Evolutionary conservation across 2,113 vertebrate genomes (phyloP).

Genomic region (Herpetotheres cachinnans): DNA sequence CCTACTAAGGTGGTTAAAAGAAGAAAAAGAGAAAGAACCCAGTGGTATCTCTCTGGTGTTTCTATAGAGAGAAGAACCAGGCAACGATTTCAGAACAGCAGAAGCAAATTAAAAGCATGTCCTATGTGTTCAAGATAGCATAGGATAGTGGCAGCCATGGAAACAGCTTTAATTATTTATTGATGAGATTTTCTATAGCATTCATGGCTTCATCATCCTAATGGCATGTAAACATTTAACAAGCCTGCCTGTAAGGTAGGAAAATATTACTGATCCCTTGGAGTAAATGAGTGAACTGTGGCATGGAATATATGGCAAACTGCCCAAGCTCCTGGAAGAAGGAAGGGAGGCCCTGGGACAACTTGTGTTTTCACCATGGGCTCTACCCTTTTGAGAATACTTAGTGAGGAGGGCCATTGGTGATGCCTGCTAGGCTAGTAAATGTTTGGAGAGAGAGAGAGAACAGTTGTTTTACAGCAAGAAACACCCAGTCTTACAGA

Average conservation of each 20-base stretch:
- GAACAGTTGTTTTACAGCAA: background rate
- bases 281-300: background rate
- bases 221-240: background rate
- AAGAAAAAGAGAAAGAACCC: background rate
- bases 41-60: background rate
- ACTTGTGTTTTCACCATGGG: background rate
- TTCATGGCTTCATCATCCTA: background rate
- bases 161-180: background rate
- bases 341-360: background rate
- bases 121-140: background rate
- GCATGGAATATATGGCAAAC: background rate
- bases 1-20: background rate
- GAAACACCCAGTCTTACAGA: background rate
- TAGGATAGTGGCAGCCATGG: background rate
- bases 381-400: background rate
- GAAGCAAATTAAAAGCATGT: background rate
- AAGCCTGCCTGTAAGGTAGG: background rate
- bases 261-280: background rate
- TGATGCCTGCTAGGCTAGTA: background rate
- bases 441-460: background rate
- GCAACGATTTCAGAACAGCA: background rate
- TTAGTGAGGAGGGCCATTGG: background rate
- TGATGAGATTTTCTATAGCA: background rate
- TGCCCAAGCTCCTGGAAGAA: background rate
- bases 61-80: background rate